A percentile compares a stretch with the other conserved stretches of the same genome.
Conservation (phyloP, 2,888 invertebrate genomes). For the Ornithoptera priamus region DNA sequence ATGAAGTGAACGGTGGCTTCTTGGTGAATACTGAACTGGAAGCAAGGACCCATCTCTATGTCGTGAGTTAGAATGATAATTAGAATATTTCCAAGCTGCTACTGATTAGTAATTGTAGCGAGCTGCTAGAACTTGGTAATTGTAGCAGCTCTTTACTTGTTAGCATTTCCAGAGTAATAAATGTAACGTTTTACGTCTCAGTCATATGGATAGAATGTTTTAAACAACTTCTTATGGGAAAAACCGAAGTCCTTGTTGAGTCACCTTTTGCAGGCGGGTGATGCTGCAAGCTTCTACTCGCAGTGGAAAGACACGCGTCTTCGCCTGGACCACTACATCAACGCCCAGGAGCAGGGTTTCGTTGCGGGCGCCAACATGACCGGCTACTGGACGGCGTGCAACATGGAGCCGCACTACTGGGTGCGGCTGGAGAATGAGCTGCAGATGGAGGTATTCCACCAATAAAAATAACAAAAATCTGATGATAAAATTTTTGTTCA, state of each 20-base stretch:
- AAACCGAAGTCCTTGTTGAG: too few relatives aligned
- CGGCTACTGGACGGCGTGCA: conserved; percentile 63
- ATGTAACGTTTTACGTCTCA: too few relatives aligned
- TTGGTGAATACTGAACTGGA: conserved; percentile 65
- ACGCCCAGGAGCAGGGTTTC: conserved; percentile 60
- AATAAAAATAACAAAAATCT: too few relatives aligned
- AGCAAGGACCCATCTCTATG: conserved; percentile 65
- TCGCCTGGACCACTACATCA: conserved; percentile 54
- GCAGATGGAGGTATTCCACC: conserved; percentile 48
- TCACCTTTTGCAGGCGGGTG: conserved; percentile 55
- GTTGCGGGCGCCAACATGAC: conserved; percentile 71
- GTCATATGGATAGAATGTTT: too few relatives aligned
- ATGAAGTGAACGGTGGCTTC: conserved; percentile 59
- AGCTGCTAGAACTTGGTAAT: too few relatives aligned
- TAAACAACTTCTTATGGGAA: too few relatives aligned
- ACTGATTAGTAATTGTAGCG: too few relatives aligned
- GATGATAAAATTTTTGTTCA: too few relatives aligned
- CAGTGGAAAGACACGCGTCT: conserved; percentile 63
- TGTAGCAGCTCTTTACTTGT: too few relatives aligned
- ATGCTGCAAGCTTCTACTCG: conserved; percentile 65
- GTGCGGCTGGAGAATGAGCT: conserved; percentile 47
- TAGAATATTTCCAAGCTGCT: too few relatives aligned
- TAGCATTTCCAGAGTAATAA: too few relatives aligned
- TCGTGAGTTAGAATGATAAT: conserved; percentile 46
- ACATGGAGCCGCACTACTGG: conserved; percentile 60